Percentiles rank a stretch among this genome's conserved stretches.
phyloP scores from a whole-genome alignment of 2,113 vertebrate genomes.

The Lucifuga dentata region DNA sequence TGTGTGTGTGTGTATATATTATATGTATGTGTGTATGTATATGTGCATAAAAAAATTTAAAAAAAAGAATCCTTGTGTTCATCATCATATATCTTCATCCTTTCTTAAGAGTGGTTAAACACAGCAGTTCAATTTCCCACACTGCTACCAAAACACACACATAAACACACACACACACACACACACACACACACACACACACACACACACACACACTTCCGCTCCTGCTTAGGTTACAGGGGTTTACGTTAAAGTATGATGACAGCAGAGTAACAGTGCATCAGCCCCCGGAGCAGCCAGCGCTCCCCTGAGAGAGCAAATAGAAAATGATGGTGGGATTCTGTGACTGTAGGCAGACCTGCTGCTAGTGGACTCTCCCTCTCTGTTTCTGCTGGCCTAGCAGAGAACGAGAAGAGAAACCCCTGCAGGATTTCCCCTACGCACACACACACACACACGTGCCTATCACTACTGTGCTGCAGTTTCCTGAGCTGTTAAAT shows the following conservation, averaged over 20 bases:
- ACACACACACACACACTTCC: background rate
- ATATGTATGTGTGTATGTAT: too few relatives aligned
- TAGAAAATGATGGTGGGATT: conserved; percentile 56
- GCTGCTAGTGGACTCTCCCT: conserved; percentile 35
- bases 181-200: too few relatives aligned
- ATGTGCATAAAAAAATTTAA: too few relatives aligned
- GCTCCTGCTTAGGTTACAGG: conserved; percentile 20
- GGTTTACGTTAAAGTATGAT: conserved; percentile 48
- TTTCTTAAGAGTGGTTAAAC: too few relatives aligned
- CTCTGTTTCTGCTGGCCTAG: conserved; percentile 56
- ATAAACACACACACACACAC: too few relatives aligned
- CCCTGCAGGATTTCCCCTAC: conserved; percentile 65
- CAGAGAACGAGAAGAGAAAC: conserved; percentile 52
- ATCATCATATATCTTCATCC: too few relatives aligned
- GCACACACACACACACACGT: conserved; percentile 17
- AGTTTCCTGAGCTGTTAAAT: conserved; percentile 65
- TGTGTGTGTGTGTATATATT: too few relatives aligned
- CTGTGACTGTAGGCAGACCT: conserved; percentile 46
- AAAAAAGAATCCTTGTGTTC: too few relatives aligned
- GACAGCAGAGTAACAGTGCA: conserved; percentile 41
- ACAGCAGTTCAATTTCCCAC: too few relatives aligned
- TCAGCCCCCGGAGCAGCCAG: conserved; percentile 26
- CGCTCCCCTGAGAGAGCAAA: conserved; percentile 39
- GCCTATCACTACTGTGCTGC: conserved; percentile 44
- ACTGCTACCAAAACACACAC: conserved; percentile 8